Evolutionary conservation across 2,113 vertebrate genomes (phyloP), one percentile per base, ranked within the genome.

Genomic region (Probosciger aterrimus): DNA sequence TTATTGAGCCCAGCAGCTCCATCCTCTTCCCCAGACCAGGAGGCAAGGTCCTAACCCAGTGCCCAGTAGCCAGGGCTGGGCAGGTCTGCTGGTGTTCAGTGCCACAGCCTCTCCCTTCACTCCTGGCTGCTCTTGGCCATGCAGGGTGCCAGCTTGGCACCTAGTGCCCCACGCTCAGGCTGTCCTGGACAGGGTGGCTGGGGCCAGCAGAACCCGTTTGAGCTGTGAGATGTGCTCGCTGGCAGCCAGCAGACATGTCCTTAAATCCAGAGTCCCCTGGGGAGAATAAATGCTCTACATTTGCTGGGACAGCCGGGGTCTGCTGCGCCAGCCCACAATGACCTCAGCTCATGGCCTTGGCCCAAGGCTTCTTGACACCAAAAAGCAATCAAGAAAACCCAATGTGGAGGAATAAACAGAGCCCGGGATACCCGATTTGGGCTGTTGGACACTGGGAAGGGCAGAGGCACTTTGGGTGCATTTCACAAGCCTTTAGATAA

Each of bases 401-500:
- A 80, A 4, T 2, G 70, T 52, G 84, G 69, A 91, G 33, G 68
- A 63, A 25, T 69, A 94, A 96, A 95, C 88, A 96, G 43, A 43
- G 57, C 19, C 80, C 2, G 1, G 12, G 94, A 86, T 93, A 73
- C 70, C 92, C 76, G 91, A 24, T 82, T 89, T 95, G 93, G 95
- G 68, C 70, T 68, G 52, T 25, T 50, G 79, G 67, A 82, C 63
- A 78, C 52, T 84, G 76, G 76, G 82, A 67, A 92, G 85, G 88
- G 85, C 67, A 14, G 60, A 68, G 70, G 91, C 68, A 74, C 41
- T 89, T 88, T 35, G 92, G 81, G 96, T 90, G 75, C 62, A 90
- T 80, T 95, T 94, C 84, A 88, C 74, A 87, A 80, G 92, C 22
- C 65, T 92, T 92, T 47, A 35, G 92, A 63, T 85, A 60, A 95